Evolutionary conservation across 2,113 vertebrate species (phyloP), one percentile per base, ranked within the genome.

Genomic region (Raja brachyura): DNA sequence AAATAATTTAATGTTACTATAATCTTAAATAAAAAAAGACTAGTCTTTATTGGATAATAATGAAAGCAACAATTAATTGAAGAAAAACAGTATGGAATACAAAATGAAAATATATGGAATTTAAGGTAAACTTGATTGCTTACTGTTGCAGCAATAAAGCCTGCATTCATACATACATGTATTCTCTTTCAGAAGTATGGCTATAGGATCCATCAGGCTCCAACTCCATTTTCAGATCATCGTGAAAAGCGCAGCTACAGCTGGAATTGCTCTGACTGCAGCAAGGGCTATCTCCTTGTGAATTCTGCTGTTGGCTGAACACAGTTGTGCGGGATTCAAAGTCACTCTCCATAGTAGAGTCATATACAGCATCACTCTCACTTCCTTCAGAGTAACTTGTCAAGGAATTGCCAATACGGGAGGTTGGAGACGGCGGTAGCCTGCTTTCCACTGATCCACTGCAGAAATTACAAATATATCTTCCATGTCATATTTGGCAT

Each of bases 321-420:
- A 33, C n/a, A 59, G 93, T 39, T 22, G 93, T 74, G 78, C 74
- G 79, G 66, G 93, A 93, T 28, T 74, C 79, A 61, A 31, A n/a
- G 25, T 93, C 93, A 25, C 16, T 66, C 86, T 93, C 92, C 76
- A 48, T 33, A 20, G 56, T 73, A 28, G 31, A 93, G 70, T 25
- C 59, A 56, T 93, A 48, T 76, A 74, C 25, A 77, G 59, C 92
- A 16, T 76, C 25, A 48, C 85, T 81, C 63, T 90, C 81, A 75
- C 93, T n/a, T 59, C 63, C 93, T 59, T 93, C 93, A 14, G 66
- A 93, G 66, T 74, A 77, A 76, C 90, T 90, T 93, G 93, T 93
- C 93, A 94, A 94, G 93, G 94, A 95, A 94, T 94, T 94, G 70
- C 94, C 95, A 94, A 74, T 83, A 66, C 85, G 81, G 39, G 70